Base-by-base conservation (phyloP, 2,888 invertebrate species). In the Anticlea derivata region DNA sequence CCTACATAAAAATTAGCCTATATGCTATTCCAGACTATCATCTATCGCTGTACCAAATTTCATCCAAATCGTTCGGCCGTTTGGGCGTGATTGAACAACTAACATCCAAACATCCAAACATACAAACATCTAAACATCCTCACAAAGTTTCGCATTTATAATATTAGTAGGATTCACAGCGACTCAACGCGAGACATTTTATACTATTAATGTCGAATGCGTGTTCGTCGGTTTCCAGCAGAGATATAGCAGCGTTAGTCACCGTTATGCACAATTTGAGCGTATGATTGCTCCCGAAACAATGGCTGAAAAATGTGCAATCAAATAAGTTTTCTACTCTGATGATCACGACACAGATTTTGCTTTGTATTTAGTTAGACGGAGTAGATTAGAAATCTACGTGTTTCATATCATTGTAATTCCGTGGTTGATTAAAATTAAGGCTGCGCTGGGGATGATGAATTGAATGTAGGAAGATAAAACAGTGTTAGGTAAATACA, bases 221-320 rank as follows among this genome's bases (percentile, higher is more conserved):
- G 50, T 57, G 49, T 58, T 31, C 43, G 24, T 44, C 37, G 29
- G 41, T 52, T 48, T 33, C 7, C n/a, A 49, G 35, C 51, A 47
- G 49, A 58, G 58, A 50, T 46, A 40, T 35, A 53, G 17, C 33
- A 7, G 8, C 35, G 46, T 55, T 45, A 47, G 57, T 58, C 60
- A 58, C 57, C 58, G 70, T 72, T 61, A 73, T 66, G 72, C 70
- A 45, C 67, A 80, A 78, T 80, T 82, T 82, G 64, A 69, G 57
- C 60, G 55, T 58, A 60, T 76, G 76, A 75, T 74, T 58, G 53
- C 53, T 41, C 60, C 61, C 69, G 68, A 78, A 76, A 80, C 78
- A 80, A 81, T 77, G 64, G 63, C 61, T 54, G 60, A 56, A 69
- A 69, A 72, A 71, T 63, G 41, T 46, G 49, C 44, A 34, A 43